A percentile compares a stretch with the other conserved stretches of the same genome.
Conservation (phyloP, 2,797 vertebrate species). For the Sebastes umbrosus region DNA sequence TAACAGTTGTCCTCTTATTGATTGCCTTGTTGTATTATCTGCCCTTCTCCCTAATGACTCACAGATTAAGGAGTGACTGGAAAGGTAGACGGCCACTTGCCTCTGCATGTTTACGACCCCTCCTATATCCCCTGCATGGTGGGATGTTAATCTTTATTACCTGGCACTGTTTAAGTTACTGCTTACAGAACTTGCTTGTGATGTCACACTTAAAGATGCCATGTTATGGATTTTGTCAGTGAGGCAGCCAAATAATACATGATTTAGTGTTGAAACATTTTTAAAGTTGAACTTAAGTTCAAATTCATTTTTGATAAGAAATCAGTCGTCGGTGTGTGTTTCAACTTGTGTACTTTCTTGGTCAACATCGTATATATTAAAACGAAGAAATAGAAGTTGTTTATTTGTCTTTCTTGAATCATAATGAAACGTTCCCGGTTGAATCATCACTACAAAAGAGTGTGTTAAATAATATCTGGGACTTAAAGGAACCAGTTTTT, state of each 20-base stretch:
- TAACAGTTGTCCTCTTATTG: constrained; percentile 55
- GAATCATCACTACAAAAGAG: background rate
- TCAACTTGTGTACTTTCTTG: background rate
- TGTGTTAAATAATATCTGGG: background rate
- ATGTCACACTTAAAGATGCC: constrained; percentile 45
- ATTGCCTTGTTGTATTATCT: constrained; percentile 47
- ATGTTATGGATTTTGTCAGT: constrained; percentile 17
- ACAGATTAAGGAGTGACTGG: constrained; percentile 44
- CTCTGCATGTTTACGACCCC: constrained; percentile 44
- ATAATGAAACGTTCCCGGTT: background rate
- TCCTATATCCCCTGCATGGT: constrained; percentile 26
- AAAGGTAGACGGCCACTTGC: constrained; percentile 8
- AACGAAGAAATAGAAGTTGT: background rate
- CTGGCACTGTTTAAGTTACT: constrained; percentile 28
- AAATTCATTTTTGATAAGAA: background rate
- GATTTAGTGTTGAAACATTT: background rate
- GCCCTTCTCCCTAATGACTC: constrained; percentile 52
- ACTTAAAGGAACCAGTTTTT: background rate
- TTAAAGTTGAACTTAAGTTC: background rate
- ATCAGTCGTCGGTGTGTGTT: background rate
- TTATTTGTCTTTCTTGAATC: background rate
- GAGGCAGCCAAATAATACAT: background rate
- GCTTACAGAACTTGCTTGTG: constrained; percentile 26
- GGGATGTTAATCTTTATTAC: constrained; percentile 66
- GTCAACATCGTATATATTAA: background rate